Base-by-base conservation (phyloP, 2,113 vertebrate species). In the Empidonax traillii region DNA sequence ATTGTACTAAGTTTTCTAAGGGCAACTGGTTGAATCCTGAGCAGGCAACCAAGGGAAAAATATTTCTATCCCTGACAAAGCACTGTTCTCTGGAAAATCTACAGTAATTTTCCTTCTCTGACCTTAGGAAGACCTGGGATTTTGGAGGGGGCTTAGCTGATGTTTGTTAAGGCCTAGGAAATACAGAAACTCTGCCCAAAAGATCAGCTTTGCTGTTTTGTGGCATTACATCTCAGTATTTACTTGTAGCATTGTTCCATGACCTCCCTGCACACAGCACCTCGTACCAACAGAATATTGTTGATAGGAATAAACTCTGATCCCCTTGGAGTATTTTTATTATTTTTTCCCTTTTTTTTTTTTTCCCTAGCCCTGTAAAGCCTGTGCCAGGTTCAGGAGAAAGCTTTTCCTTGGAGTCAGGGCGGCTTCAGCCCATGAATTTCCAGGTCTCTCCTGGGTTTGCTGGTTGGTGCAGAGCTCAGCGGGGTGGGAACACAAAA, bases 311-410 rank as follows among this genome's bases (percentile, higher is more conserved):
- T 21, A 14, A 63, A 21, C 21, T 20, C n/a, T 82, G 12, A 19
- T 9, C 22, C 61, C 52, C 52, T 41, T 21, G 12, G 31, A 37
- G 18, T 16, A 1, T 21, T 3, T 2, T 9, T 19, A 23, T 47
- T 0, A 3, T 8, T 22, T 39, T 12, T 12, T 15, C 6, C 12
- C 8, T 41, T 8, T 22, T 39, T 9, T 10, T 15, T 6, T 1
- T 14, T 16, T 43, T 8, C 8, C 3, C 52, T 8, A 22, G 16
- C 35, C 18, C 41, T 1, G 1, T 37, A 9, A 5, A 6, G 15
- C 39, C 35, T 1, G 4, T 46, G 59, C 23, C 43, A 20, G 61
- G 62, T 30, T 30, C 39, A 28, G 69, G 37, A 78, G 51, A 12
- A 37, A 27, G 17, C 22, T 90, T 77, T 52, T 43, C 31, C 58